phyloP scores from a whole-genome alignment of 2,113 vertebrate genomes.

The Chaetorhynchus papuensis region DNA sequence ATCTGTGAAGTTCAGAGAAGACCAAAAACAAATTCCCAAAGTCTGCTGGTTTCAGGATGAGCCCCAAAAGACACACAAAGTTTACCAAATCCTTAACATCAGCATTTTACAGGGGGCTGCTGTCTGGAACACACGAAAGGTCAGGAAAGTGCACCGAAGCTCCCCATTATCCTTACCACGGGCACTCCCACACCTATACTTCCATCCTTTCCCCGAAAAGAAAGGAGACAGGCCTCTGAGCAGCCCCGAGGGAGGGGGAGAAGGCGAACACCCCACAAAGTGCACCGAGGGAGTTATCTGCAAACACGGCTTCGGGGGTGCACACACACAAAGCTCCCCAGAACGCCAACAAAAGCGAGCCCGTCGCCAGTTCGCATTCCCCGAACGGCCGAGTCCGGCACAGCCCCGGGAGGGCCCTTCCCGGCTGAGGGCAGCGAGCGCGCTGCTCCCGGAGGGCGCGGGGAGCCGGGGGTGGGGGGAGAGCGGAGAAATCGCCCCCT shows the following conservation, averaged over 20 bases:
- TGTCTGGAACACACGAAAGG: background rate
- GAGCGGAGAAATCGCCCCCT: background rate
- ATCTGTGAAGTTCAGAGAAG: background rate
- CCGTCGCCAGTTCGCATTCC: background rate
- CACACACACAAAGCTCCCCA: background rate
- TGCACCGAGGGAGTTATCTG: background rate
- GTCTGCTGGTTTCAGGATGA: background rate
- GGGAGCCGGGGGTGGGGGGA: background rate
- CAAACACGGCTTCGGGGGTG: background rate
- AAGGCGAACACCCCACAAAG: background rate
- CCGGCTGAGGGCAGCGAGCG: background rate
- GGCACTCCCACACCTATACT: background rate
- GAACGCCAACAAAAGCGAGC: background rate
- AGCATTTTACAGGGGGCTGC: background rate
- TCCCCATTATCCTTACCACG: background rate
- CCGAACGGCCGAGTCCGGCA: background rate
- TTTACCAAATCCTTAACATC: background rate
- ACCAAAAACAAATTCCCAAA: background rate
- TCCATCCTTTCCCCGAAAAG: background rate
- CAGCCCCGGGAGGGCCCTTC: background rate
- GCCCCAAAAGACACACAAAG: background rate
- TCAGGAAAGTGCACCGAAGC: background rate
- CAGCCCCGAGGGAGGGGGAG: background rate
- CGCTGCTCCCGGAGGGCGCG: background rate
- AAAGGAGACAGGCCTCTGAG: background rate